phyloP scores from a whole-genome alignment of 2,113 vertebrate species.

The Mobula hypostoma region DNA sequence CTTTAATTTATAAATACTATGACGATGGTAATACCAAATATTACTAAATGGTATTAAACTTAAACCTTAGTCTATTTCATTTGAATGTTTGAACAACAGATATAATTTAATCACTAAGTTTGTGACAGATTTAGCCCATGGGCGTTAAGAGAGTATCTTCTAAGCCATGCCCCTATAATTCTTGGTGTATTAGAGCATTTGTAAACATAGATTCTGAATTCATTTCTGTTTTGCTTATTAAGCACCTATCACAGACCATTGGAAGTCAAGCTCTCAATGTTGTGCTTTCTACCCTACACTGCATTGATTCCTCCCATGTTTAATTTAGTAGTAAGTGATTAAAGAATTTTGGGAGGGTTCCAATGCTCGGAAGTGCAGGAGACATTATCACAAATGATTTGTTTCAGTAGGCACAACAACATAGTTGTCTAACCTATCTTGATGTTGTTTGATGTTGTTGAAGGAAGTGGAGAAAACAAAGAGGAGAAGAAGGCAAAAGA shows the following conservation, averaged over 20 bases:
- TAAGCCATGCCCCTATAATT: not conserved
- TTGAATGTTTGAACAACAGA: not conserved
- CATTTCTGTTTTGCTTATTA: not conserved
- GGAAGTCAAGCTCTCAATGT: not conserved
- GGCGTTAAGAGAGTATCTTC: not conserved
- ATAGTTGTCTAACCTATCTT: not conserved
- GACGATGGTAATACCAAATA: not conserved
- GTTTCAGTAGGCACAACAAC: not conserved
- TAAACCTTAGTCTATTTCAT: not conserved
- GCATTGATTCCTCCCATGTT: not conserved
- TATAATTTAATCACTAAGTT: not conserved
- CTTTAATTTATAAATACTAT: not conserved
- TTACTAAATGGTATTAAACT: not conserved
- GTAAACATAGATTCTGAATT: not conserved
- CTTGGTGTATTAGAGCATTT: not conserved
- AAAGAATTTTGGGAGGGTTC: not conserved
- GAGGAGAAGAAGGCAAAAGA: not conserved
- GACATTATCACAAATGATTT: not conserved
- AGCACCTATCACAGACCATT: not conserved
- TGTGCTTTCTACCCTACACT: not conserved
- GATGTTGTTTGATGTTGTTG: not conserved
- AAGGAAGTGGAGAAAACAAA: not conserved
- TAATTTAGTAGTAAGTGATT: not conserved
- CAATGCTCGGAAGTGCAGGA: not conserved
- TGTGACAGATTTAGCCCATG: not conserved